Evolutionary conservation across 2,888 invertebrate genomes (phyloP).

Genomic region (Notodonta ziczac): DNA sequence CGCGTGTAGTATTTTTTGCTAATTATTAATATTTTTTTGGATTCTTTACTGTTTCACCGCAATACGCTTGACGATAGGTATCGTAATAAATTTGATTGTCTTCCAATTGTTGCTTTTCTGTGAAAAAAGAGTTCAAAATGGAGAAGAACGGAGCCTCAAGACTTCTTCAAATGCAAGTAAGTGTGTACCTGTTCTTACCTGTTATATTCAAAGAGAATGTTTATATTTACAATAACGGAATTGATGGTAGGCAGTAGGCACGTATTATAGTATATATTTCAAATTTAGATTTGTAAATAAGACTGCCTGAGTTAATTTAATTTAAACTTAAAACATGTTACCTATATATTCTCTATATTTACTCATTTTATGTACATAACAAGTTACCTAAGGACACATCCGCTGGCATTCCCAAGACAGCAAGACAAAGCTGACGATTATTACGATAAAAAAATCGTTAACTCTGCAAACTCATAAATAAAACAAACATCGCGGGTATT

Average conservation of each 20-base stretch:
- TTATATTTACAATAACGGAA: not conserved
- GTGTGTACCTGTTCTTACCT: constrained; percentile 15
- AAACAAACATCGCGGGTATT: constrained; percentile 11
- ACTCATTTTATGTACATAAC: not conserved
- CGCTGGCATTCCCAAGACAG: not conserved
- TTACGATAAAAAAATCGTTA: not conserved
- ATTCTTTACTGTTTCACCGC: constrained; percentile 23
- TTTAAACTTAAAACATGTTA: too few species aligned
- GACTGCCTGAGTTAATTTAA: too few species aligned
- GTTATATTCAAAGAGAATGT: too few species aligned
- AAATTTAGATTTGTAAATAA: too few species aligned
- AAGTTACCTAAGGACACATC: not conserved
- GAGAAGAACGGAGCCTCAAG: constrained; percentile 73
- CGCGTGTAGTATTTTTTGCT: constrained; percentile 50
- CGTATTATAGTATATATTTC: too few species aligned
- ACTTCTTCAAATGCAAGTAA: constrained; percentile 79
- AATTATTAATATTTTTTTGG: constrained; percentile 25
- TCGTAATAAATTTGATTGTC: constrained; percentile 31
- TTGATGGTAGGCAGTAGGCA: not conserved
- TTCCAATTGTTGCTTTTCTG: constrained; percentile 51
- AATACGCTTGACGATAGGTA: constrained; percentile 9
- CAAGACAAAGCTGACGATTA: not conserved
- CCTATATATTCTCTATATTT: too few species aligned
- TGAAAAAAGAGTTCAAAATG: constrained; percentile 51
- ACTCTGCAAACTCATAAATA: constrained; percentile 14